Base-by-base conservation (phyloP, 2,888 invertebrate genomes). In the Argynnis bischoffii region DNA sequence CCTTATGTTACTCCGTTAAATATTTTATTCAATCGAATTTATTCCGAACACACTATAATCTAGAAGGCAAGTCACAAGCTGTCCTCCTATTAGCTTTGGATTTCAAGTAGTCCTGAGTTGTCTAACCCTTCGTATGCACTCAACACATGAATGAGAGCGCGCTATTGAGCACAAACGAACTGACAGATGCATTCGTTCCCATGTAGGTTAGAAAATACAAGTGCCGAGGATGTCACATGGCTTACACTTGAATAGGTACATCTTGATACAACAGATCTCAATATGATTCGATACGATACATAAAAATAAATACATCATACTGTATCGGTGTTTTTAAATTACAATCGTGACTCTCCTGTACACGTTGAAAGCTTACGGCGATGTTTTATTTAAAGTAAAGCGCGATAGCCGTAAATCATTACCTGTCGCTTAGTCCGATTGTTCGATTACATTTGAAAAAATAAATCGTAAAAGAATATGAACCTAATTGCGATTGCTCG, bases 291-390 rank as follows among this genome's bases (percentile, higher is more conserved):
- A 31, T 13, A 46, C 16, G 54, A 67, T 66, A 66, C 76, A 80
- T 75, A 72, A 77, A 74, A 74, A 87, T 84, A 86, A 82, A 67
- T 83, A 85, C 83, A 82, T 84, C 84, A 85, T 86, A 86, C 83
- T 86, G 81, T 84, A 87, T 88, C 86, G 85, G 88, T 80, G 78
- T 86, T 89, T 89, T 88, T 87, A 91, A 91, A 91, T 92, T 91
- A 87, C 89, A 87, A 83, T 92, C 91, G 92, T 92, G 92, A 92
- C 92, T 91, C 81, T 85, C 85, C 85, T 86, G 83, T 85, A 86
- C 84, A 85, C 81, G 86, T 82, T 85, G 89, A 90, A 90, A 90
- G 90, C 91, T 92, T 81, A 89, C 84, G 89, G 91, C 91, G 80
- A 89, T 89, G 89, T 88, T 85, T 87, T 87, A 90, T 90, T 90